Evolutionary conservation across 1,140 invertebrate species (phyloP), one percentile per base, ranked within the genome.

Genomic region (Zaprionus inermis): DNA sequence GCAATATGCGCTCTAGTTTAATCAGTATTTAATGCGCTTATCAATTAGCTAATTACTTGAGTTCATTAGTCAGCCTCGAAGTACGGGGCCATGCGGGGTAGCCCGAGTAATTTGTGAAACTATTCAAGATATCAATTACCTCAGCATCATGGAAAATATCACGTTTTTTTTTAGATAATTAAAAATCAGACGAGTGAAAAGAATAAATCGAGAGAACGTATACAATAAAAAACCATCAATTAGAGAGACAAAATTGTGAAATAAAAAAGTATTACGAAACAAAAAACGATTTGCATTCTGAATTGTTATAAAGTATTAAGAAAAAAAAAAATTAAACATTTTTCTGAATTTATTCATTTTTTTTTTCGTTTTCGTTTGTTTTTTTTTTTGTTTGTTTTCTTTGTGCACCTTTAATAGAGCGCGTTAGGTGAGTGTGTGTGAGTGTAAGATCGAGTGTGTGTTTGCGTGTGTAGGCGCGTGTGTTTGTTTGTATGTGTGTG

Each of bases 201-300:
- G 60, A 75, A 38, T n/a, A 14, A 32, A 70, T 57, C 44, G 10
- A 52, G 46, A 46, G 32, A 61, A 41, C 28, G 34, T 54, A 66
- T 44, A 72, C 7, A 32, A 32, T 1, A 32, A 32, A 32, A 32
- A 9, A 79, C 51, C 66, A 16, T 68, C 57, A 60, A 68, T 61
- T 60, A 38, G 52, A 70, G 60, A 28, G 24, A 65, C 69, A 75
- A 67, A 41, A 56, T 58, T 36, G 38, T 63, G 66, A 64, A 46
- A 49, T 52, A 24, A 24, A 73, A 59, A 38, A 38, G 36, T 9
- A 22, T 51, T 38, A 11, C 34, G 41, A 54, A 54, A 44, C 2
- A 41, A 63, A 65, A 72, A 80, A 73, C 11, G 77, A 82, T 79
- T 88, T 80, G 77, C 84, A 89, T 89, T 84, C 76, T 68, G 70